These are phyloP conservation scores for Sciaenops ocellatus DNA, from an alignment of 2,797 vertebrate species.

Conservation along the genomic window DNA sequence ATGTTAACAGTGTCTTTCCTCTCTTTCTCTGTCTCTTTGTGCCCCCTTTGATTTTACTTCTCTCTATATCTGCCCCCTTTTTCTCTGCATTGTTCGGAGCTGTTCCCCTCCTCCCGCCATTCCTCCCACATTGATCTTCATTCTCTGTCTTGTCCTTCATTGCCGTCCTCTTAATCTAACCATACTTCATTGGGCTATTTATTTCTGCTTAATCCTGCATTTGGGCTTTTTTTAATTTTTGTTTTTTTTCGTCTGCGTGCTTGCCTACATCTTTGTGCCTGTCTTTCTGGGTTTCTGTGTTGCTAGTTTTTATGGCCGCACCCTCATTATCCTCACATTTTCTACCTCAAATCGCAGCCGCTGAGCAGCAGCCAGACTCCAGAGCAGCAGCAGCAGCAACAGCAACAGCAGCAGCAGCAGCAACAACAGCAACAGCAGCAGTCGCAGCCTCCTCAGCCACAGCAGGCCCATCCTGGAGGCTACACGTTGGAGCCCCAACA, in stretches of 20 bases:
- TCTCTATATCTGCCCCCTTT: slow-evolving; percentile 36
- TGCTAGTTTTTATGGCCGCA: slow-evolving; percentile 87
- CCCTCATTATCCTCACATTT: slow-evolving; percentile 94
- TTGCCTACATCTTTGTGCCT: slow-evolving; percentile 70
- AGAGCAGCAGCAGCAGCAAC: slow-evolving; percentile 81
- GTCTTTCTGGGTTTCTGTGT: slow-evolving; percentile 79
- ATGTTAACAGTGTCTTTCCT: slow-evolving; percentile 78
- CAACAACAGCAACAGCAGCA: slow-evolving; percentile 60
- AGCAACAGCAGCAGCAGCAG: slow-evolving; percentile 75
- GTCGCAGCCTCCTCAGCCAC: slow-evolving; percentile 75
- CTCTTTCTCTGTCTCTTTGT: slow-evolving; percentile 75
- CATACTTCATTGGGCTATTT: slow-evolving; percentile 52
- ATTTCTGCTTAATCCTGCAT: slow-evolving; percentile 66
- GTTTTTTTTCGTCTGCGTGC: slow-evolving; percentile 61
- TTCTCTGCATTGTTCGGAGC: slow-evolving; percentile 52
- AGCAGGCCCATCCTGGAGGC: slow-evolving; percentile 71
- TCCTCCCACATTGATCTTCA: slow-evolving; percentile 47
- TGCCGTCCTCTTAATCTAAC: slow-evolving; percentile 34
- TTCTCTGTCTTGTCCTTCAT: slow-evolving; percentile 40
- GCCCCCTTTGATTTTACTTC: slow-evolving; percentile 52
- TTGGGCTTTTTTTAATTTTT: slow-evolving; percentile 71
- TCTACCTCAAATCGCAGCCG: slow-evolving; percentile 93
- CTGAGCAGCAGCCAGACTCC: slow-evolving; percentile 89
- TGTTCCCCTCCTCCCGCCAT: slow-evolving; percentile 46
- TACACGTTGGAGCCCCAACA: slow-evolving; percentile 73